Percentiles rank a stretch among this genome's conserved stretches.
These are phyloP conservation scores for Muscidifurax raptorellus DNA, from an alignment of 1,140 invertebrate genomes.

Conservation along the genomic window DNA sequence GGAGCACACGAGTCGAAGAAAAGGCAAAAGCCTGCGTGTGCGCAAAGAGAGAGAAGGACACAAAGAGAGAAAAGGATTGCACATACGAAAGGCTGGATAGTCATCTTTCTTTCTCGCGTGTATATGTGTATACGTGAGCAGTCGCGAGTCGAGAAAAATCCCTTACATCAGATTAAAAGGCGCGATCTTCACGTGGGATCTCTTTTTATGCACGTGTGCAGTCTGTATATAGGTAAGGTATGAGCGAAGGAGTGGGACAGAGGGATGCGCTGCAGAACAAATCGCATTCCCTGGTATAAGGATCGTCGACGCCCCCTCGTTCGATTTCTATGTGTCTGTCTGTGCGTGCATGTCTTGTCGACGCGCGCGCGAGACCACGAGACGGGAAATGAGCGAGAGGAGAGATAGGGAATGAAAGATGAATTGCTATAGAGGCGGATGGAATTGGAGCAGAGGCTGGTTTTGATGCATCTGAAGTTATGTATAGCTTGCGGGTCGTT, in stretches of 20 bases:
- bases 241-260: slow-evolving; percentile 23
- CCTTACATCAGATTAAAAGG: slow-evolving; percentile 63
- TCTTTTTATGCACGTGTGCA: slow-evolving; percentile 22
- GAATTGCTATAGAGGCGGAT: slow-evolving; percentile 4
- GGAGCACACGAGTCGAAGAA: neutral
- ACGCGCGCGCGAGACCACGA: neutral
- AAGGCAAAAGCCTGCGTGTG: neutral
- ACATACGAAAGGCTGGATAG: slow-evolving; percentile 57
- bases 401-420: neutral
- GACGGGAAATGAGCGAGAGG: neutral
- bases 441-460: neutral
- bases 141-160: slow-evolving; percentile 55
- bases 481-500: too few species aligned
- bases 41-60: neutral
- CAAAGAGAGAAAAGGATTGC: slow-evolving; percentile 10
- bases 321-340: slow-evolving; percentile 19
- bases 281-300: slow-evolving; percentile 54
- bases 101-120: slow-evolving; percentile 43
- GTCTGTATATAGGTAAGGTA: neutral
- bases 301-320: slow-evolving; percentile 53
- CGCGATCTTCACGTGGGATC: slow-evolving; percentile 53
- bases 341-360: neutral
- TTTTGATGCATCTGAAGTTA: neutral
- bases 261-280: slow-evolving; percentile 55
- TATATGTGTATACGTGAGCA: slow-evolving; percentile 19